Conservation (phyloP, 2,113 vertebrate genomes). For the Baryphthengus martii region DNA sequence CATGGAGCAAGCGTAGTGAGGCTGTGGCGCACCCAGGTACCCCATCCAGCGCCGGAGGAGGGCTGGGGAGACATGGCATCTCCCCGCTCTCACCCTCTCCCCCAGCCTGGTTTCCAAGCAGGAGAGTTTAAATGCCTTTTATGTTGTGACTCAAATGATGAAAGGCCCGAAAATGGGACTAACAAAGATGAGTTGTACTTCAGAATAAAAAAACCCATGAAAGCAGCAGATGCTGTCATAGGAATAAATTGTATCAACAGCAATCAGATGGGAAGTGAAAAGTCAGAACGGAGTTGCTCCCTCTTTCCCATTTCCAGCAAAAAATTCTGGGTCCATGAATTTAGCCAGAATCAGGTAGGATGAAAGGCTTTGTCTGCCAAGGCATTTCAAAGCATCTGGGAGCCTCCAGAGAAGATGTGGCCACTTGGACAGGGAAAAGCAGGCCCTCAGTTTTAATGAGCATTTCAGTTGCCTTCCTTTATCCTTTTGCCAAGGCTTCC, state of each 20-base stretch:
- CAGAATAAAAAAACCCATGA: conserved; percentile 30
- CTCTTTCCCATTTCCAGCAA: not conserved
- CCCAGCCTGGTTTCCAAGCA: not conserved
- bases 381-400: conserved; percentile 46
- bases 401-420: conserved; percentile 32
- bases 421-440: conserved; percentile 18
- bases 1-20: accelerated
- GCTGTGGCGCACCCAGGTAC: not conserved
- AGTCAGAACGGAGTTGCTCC: conserved; percentile 11
- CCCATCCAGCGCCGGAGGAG: not conserved
- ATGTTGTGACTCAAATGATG: conserved; percentile 42
- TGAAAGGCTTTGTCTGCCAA: conserved; percentile 46
- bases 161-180: conserved; percentile 46
- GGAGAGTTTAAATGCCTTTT: conserved; percentile 50
- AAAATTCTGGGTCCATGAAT: not conserved
- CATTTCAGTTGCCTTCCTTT: conserved; percentile 23
- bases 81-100: not conserved
- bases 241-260: conserved; percentile 55
- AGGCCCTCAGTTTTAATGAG: conserved; percentile 50
- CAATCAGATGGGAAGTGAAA: conserved; percentile 47
- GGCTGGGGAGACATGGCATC: not conserved
- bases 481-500: conserved; percentile 24
- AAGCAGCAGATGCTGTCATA: conserved; percentile 57
- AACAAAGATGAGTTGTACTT: conserved; percentile 57
- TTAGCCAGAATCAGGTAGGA: conserved; percentile 39